phyloP scores from a whole-genome alignment of 2,888 invertebrate species.

The Drosophila buzzatii region DNA sequence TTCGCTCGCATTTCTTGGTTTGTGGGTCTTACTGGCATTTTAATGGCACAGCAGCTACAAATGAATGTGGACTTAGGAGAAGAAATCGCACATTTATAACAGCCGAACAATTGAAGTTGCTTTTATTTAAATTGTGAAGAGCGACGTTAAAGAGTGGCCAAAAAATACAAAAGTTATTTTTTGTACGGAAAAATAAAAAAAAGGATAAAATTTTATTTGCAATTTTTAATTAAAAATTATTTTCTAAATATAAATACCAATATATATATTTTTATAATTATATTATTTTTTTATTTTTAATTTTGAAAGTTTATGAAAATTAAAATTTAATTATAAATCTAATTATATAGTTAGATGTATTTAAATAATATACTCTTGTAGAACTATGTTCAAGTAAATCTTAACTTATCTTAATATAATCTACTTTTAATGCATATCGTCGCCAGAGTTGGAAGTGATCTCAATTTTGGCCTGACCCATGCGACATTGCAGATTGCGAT shows the following conservation, averaged over 20 bases:
- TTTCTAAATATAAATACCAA: too few species aligned
- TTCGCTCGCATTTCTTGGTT: neutral
- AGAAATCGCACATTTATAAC: neutral
- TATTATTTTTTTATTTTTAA: neutral
- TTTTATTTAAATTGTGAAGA: neutral
- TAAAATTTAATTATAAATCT: too few species aligned
- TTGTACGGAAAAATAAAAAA: too few species aligned
- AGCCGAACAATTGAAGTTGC: neutral
- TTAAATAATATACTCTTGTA: conserved; percentile 53
- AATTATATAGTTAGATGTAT: neutral
- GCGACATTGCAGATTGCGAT: conserved; percentile 46
- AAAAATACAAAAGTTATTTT: too few species aligned
- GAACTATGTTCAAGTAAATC: conserved; percentile 69
- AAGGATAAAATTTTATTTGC: too few species aligned
- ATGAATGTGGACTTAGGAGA: conserved; percentile 1
- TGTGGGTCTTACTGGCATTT: conserved; percentile 27
- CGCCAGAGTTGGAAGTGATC: conserved; percentile 14
- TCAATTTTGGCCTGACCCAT: conserved; percentile 7
- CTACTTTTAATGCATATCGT: conserved; percentile 16
- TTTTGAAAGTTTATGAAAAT: neutral
- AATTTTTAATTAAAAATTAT: too few species aligned
- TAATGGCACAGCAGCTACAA: conserved; percentile 20
- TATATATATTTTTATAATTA: neutral
- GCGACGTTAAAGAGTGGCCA: neutral
- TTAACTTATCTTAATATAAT: neutral